Evolutionary conservation across 35 echinoderm and acorn worm genomes (phyloP).

Genomic region (Strongylocentrotus purpuratus): DNA sequence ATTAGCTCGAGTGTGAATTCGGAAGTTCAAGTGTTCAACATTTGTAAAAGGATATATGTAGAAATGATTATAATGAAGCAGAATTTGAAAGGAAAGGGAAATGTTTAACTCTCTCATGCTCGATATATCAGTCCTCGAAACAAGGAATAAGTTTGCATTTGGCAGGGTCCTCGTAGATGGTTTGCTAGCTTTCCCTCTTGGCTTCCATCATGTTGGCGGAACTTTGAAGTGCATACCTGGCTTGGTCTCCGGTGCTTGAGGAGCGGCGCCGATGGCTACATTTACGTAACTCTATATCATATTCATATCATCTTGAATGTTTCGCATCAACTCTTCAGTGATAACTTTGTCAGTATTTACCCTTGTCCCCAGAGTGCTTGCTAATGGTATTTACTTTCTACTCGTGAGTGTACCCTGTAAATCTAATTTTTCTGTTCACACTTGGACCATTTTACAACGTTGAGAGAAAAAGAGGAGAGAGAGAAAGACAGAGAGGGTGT

Average conservation of each 20-base stretch:
- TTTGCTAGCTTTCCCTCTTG: not conserved
- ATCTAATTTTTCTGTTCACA: not conserved
- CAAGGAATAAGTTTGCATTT: too few relatives aligned
- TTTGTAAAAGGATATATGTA: too few relatives aligned
- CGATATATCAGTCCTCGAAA: too few relatives aligned
- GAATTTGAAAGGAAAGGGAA: too few relatives aligned
- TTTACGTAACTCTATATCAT: not conserved
- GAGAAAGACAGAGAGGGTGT: too few relatives aligned
- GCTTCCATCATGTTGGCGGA: not conserved
- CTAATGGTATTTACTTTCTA: not conserved
- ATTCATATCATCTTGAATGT: constrained; percentile 2
- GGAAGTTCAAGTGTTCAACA: too few relatives aligned
- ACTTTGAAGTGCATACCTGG: not conserved
- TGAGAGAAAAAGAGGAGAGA: too few relatives aligned
- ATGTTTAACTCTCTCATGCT: too few relatives aligned
- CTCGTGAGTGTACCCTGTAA: not conserved
- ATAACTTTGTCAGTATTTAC: not conserved
- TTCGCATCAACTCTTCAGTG: not conserved
- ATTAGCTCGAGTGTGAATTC: too few relatives aligned
- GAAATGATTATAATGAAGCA: too few relatives aligned
- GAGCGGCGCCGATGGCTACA: not conserved
- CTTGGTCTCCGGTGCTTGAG: not conserved
- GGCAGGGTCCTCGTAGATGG: not conserved
- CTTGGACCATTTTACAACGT: not conserved
- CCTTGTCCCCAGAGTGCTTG: not conserved